Base-by-base conservation (phyloP, 2,113 vertebrate species). In the Gila orcuttii region DNA sequence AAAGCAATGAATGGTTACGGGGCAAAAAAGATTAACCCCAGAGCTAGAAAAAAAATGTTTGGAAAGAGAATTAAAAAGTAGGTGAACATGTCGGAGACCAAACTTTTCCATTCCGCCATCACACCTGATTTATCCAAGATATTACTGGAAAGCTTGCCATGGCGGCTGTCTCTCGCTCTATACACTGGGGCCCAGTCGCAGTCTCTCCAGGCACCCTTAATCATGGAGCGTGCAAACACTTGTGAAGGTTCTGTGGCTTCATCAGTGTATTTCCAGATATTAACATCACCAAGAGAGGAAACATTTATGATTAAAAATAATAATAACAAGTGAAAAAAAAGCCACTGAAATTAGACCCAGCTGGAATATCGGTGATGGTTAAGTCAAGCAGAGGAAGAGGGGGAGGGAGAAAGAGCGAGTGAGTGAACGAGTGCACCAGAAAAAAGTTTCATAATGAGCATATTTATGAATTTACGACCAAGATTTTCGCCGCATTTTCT, bases 101-200 rank as follows among this genome's bases (percentile, higher is more conserved):
- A 19, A 69, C 81, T 91, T 93, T 93, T 93, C 93, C 93, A 75
- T 87, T 91, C 86, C 62, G 90, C 92, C 77, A 91, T 94, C 92
- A 93, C 92, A 95, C 93, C 93, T 94, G 94, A 94, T 94, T 94
- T 94, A 93, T 93, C 90, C 93, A 90, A 93, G 90, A 92, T 93
- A 91, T 92, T 94, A 92, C 92, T 94, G 93, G 91, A 94, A 94
- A 86, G 88, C 77, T 80, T 15, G 60, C 64, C 60, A 76, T 89
- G 86, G 79, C 84, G 90, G 91, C 92, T 86, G 90, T 88, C 88
- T 90, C 76, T 81, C 73, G 87, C 62, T 90, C 62, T 88, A 87
- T 86, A 90, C 86, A 42, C 84, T 12, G 86, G 85, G 85, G 77
- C 83, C 71, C 85, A 71, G 89, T 87, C 19, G 21, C 78, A 21